Conservation (phyloP, 2,797 vertebrate genomes). For the Epinephelus awoara region DNA sequence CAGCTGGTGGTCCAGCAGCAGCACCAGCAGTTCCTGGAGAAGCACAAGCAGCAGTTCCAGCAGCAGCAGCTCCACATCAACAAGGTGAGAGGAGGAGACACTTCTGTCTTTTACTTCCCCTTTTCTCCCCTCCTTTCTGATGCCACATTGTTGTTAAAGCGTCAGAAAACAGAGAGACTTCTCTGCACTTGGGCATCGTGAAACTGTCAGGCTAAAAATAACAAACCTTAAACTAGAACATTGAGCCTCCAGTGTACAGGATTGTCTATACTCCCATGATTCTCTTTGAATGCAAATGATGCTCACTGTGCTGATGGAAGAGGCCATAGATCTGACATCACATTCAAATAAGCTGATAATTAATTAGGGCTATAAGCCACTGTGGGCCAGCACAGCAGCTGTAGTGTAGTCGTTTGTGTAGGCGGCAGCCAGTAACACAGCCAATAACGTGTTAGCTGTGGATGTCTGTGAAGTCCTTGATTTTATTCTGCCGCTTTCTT, state of each 20-base stretch:
- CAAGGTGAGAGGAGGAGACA: conserved; percentile 85
- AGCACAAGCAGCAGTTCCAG: conserved; percentile 98
- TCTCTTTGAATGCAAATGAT: not conserved
- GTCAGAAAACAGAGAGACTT: not conserved
- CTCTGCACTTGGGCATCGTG: not conserved
- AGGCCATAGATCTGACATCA: conserved; percentile 42
- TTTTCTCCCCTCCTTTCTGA: not conserved
- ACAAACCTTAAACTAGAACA: not conserved
- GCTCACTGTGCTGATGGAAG: not conserved
- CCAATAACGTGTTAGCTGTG: conserved; percentile 26
- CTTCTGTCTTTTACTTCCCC: not conserved
- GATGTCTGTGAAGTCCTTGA: conserved; percentile 47
- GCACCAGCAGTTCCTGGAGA: conserved; percentile 98
- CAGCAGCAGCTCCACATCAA: conserved; percentile 96
- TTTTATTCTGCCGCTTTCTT: conserved; percentile 33
- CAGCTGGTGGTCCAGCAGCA: conserved; percentile 97
- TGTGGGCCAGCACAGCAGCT: conserved; percentile 47
- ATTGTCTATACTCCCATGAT: not conserved
- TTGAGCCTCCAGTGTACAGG: not conserved
- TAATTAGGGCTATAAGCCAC: conserved; percentile 43
- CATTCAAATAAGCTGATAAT: conserved; percentile 50
- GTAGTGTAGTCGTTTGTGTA: conserved; percentile 64
- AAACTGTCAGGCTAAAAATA: not conserved
- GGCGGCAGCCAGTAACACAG: conserved; percentile 50
- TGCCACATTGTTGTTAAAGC: not conserved